Evolutionary conservation across 2,797 vertebrate genomes (phyloP), one percentile per base, ranked within the genome.

Genomic region (Sylvilagus floridanus): DNA sequence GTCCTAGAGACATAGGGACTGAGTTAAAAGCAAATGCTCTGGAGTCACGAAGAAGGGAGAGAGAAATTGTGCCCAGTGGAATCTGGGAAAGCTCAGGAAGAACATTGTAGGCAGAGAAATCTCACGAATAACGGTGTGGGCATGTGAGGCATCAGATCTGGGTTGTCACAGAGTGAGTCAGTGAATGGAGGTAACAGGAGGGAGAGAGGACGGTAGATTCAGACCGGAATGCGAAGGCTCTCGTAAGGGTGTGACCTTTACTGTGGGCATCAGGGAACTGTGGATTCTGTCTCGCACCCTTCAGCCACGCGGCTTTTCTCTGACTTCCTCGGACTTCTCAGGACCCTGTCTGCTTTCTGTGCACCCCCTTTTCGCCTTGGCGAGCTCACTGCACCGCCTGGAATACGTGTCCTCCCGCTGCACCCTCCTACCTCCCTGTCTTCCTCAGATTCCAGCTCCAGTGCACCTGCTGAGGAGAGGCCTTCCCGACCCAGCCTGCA

Each of bases 11-110:
- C 66, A 1, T 68, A 76, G 35, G 47, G 11, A 42, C 69, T 71
- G n/a, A 2, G 11, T 50, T 86, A 35, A 32, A 73, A 92, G 86
- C 24, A 50, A 37, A 86, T 79, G 21, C 42, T 62, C 47, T 72
- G 72, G 24, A 83, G 17, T 89, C 75, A 50, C 66, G 77, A 72
- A 95, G 52, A 96, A 88, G 68, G 4, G 4, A 88, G 52, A 83
- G 73, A 75, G 5, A 93, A 84, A 35, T 83, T 50, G 5, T 88
- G 88, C 47, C 54, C 66, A 17, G 14, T 86, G 57, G n/a, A 21
- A 42, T 83, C 28, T 47, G 37, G 63, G 85, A 89, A 21, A 50
- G 66, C 32, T 88, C 5, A 54, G 22, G 17, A 57, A 57, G 50
- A 77, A 35, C 12, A 21, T 88, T 86, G 84, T 65, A 75, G 54